phyloP scores from a whole-genome alignment of 2,888 invertebrate species.

The Actias luna region DNA sequence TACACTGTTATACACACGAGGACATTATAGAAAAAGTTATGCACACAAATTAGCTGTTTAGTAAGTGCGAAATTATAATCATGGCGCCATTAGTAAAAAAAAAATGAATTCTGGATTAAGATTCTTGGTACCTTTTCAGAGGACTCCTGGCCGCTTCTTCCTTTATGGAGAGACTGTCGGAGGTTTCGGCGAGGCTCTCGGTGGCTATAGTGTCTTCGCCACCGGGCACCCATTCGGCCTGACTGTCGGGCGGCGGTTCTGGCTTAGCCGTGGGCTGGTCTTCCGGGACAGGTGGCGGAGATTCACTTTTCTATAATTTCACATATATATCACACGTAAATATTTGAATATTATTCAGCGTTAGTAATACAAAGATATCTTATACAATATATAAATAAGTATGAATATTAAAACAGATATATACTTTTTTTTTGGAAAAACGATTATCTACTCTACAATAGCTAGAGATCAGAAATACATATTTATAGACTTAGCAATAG shows the following conservation, averaged over 20 bases:
- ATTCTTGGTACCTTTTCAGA: constrained; percentile 56
- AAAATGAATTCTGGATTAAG: neutral
- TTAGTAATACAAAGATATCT: no score
- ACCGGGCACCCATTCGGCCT: constrained; percentile 65
- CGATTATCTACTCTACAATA: no score
- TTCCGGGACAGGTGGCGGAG: constrained; percentile 54
- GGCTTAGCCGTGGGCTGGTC: constrained; percentile 40
- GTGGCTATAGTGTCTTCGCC: constrained; percentile 66
- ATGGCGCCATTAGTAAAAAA: neutral
- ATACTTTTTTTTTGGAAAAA: no score
- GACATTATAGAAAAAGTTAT: no score
- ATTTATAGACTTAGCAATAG: no score
- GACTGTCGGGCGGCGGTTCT: constrained; percentile 44
- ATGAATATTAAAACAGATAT: no score
- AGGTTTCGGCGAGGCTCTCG: constrained; percentile 48
- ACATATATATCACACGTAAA: neutral
- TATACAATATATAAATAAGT: no score
- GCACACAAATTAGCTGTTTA: no score
- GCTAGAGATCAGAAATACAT: no score
- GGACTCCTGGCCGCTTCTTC: constrained; percentile 66
- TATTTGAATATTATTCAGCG: no score
- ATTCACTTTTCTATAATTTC: constrained; percentile 61
- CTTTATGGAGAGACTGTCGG: constrained; percentile 40
- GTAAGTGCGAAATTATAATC: no score
- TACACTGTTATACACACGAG: no score